These are phyloP conservation scores for Maniola hyperantus DNA, from an alignment of 2,888 invertebrate genomes.

Conservation along the genomic window DNA sequence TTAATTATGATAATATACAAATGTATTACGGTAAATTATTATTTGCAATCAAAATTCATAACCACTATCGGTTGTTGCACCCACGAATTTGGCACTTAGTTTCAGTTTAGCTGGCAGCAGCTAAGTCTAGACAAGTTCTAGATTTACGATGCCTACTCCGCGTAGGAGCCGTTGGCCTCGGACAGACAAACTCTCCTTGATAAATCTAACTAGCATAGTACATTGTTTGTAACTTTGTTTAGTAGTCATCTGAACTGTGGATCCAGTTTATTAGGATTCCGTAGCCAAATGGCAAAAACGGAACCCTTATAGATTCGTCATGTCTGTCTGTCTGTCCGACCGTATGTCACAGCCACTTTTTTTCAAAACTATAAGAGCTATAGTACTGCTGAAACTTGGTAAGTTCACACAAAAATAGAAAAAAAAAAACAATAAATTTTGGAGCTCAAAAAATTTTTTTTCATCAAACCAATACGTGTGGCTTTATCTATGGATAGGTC, in stretches of 20 bases:
- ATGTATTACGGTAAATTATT: slow-evolving; percentile 12
- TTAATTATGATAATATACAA: not conserved
- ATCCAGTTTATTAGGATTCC: too few relatives aligned
- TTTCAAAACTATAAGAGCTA: too few relatives aligned
- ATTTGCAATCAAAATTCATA: slow-evolving; percentile 22
- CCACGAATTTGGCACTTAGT: slow-evolving; percentile 53
- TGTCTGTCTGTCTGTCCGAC: too few relatives aligned
- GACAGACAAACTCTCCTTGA: slow-evolving; percentile 48
- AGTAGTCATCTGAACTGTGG: not conserved
- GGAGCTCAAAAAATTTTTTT: too few relatives aligned
- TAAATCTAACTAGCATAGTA: slow-evolving; percentile 37
- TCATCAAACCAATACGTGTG: too few relatives aligned
- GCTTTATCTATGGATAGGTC: too few relatives aligned
- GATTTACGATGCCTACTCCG: slow-evolving; percentile 70
- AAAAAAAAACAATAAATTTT: too few relatives aligned
- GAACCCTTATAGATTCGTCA: too few relatives aligned
- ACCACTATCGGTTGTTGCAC: slow-evolving; percentile 29
- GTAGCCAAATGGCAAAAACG: too few relatives aligned
- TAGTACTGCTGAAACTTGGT: too few relatives aligned
- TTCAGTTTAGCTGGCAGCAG: slow-evolving; percentile 43
- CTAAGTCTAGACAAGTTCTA: slow-evolving; percentile 53
- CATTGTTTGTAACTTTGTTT: not conserved
- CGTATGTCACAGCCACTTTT: too few relatives aligned
- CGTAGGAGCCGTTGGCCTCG: slow-evolving; percentile 79
- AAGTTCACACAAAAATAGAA: too few relatives aligned